Evolutionary conservation across 2,797 vertebrate genomes (phyloP).

Genomic region (Falco naumanni): DNA sequence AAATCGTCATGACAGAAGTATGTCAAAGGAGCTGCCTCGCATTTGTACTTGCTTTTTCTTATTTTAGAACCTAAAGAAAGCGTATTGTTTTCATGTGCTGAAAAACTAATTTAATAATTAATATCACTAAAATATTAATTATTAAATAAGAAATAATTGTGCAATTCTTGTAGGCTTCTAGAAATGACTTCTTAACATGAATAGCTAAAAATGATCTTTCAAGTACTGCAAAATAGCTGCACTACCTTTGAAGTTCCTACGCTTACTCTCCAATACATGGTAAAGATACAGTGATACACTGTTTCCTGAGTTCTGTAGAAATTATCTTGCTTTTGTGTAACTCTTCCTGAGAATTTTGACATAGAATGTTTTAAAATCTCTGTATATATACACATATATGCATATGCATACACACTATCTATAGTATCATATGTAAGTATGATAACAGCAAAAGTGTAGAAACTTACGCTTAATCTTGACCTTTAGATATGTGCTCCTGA

Average conservation of each 20-base stretch:
- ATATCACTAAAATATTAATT: background rate
- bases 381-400: fast-evolving
- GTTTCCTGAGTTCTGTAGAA: background rate
- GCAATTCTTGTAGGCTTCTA: background rate
- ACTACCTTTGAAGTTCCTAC: background rate
- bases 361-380: background rate
- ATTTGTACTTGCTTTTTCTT: background rate
- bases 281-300: background rate
- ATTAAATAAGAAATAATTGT: background rate
- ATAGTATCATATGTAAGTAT: background rate
- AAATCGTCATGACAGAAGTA: background rate
- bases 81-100: background rate
- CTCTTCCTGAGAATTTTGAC: background rate
- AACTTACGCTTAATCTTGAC: background rate
- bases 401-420: no score
- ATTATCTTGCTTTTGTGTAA: background rate
- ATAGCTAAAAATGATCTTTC: background rate
- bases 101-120: background rate
- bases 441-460: background rate
- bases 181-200: background rate
- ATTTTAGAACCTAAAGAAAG: background rate
- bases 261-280: background rate
- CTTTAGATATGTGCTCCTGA: background rate
- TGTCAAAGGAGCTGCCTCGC: background rate
- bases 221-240: background rate